These are phyloP conservation scores for Macquaria australasica DNA, from an alignment of 2,113 vertebrate species.

Conservation along the genomic window DNA sequence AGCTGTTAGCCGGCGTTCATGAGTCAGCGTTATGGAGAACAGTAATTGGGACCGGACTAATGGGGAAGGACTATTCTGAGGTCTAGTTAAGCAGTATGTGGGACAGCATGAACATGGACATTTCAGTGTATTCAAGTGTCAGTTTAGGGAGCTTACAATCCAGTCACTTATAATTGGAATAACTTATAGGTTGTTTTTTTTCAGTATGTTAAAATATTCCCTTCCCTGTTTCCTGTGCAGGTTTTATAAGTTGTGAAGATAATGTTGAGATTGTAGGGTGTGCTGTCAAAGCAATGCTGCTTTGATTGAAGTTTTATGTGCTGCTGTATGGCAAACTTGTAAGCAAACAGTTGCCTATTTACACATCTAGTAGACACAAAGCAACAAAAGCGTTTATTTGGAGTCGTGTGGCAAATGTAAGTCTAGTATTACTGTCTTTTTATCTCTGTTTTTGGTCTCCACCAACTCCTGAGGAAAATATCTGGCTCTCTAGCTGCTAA, in stretches of 20 bases:
- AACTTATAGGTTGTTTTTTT: not conserved
- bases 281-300: not conserved
- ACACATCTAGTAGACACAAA: not conserved
- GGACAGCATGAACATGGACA: conserved; percentile 40
- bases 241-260: not conserved
- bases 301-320: not conserved
- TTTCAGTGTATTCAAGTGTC: conserved; percentile 28
- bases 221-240: no score
- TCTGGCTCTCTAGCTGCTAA: not conserved
- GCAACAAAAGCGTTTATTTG: not conserved
- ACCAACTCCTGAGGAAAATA: not conserved
- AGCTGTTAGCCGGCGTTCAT: conserved; percentile 33
- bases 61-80: conserved; percentile 44
- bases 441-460: not conserved
- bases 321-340: not conserved
- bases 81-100: conserved; percentile 45
- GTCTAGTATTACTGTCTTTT: not conserved
- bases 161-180: conserved; percentile 33
- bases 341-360: not conserved
- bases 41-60: conserved; percentile 62
- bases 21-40: conserved; percentile 54
- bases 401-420: not conserved
- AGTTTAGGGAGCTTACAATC: conserved; percentile 31
- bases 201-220: no score
- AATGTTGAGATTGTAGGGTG: not conserved